Evolutionary conservation across 2,113 vertebrate genomes (phyloP), one percentile per base, ranked within the genome.

Genomic region (Ophthalmolycus amberensis): DNA sequence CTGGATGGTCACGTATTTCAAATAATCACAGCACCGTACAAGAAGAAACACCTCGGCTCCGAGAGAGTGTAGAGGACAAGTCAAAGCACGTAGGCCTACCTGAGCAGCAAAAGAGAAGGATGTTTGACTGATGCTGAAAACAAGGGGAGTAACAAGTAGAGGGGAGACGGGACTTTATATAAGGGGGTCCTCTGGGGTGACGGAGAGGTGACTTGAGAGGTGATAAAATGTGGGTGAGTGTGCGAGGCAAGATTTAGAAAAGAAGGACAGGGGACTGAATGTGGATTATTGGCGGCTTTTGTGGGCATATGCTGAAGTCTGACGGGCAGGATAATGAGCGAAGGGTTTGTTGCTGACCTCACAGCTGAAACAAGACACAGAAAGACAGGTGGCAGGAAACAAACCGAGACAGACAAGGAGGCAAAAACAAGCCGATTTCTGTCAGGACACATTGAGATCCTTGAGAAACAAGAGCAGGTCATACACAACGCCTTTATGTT

Each of bases 201-300:
- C 77, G 0, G 37, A 80, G 62, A 63, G 50, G 69, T 6, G 64
- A 73, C 38, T 25, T 44, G 37, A 18, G 16, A 44, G 46, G 14
- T 48, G 54, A 20, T 65, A 15, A 48, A 66, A 40, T 22, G 58
- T 78, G 48, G 58, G 48, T 56, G 77, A 25, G 66, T 37, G 59
- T 42, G 46, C 25, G 37, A 25, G 38, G 15, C 18, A 76, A 44
- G 58, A 75, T 77, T 74, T 73, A 62, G 15, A 87, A 73, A 80
- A 81, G 67, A 56, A 27, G 60, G 79, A 72, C 50, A 10, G 65
- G 67, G 48, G 81, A 82, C 37, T 82, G 48, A 29, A 46, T 34
- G 69, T 14, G 85, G 88, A 89, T 89, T 88, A 90, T 56, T 80
- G 34, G 46, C 2, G 32, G 90, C 81, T 86, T 91, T 91, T 72